Evolutionary conservation across 2,888 invertebrate species (phyloP).

Genomic region (Imbricaverruca yamaguchii): DNA sequence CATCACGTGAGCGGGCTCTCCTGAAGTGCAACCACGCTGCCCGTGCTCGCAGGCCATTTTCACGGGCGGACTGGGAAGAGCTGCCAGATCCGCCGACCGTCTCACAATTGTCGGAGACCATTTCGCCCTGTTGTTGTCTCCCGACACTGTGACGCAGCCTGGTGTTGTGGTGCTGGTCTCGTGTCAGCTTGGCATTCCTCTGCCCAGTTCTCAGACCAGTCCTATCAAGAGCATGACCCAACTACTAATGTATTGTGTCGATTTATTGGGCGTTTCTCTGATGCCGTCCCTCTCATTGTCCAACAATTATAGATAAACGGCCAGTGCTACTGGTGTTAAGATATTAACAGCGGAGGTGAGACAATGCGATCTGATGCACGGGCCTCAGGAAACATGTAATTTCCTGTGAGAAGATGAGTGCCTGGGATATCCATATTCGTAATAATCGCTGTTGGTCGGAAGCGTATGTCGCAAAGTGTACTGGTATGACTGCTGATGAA

Average conservation of each 20-base stretch:
- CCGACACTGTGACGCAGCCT: neutral
- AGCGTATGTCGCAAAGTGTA: neutral
- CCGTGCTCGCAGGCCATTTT: no score
- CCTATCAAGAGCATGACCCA: neutral
- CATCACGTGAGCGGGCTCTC: no score
- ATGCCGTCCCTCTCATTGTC: neutral
- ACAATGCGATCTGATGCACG: slow-evolving; percentile 1
- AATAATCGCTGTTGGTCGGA: neutral
- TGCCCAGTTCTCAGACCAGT: neutral
- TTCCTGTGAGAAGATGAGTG: neutral
- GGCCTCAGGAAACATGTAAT: neutral
- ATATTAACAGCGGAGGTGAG: slow-evolving; percentile 14
- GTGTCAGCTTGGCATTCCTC: neutral
- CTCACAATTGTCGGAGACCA: no score
- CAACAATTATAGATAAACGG: slow-evolving; percentile 21
- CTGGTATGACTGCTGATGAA: neutral
- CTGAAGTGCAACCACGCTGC: no score
- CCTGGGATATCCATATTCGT: neutral
- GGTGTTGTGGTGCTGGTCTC: neutral
- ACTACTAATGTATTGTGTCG: slow-evolving; percentile 18
- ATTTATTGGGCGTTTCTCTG: slow-evolving; percentile 2
- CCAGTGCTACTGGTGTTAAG: neutral
- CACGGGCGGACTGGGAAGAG: no score
- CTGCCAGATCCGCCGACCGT: no score
- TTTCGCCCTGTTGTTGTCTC: neutral